A percentile compares a stretch with the other conserved stretches of the same genome.
phyloP scores from a whole-genome alignment of 2,113 vertebrate genomes.

The Riparia riparia region DNA sequence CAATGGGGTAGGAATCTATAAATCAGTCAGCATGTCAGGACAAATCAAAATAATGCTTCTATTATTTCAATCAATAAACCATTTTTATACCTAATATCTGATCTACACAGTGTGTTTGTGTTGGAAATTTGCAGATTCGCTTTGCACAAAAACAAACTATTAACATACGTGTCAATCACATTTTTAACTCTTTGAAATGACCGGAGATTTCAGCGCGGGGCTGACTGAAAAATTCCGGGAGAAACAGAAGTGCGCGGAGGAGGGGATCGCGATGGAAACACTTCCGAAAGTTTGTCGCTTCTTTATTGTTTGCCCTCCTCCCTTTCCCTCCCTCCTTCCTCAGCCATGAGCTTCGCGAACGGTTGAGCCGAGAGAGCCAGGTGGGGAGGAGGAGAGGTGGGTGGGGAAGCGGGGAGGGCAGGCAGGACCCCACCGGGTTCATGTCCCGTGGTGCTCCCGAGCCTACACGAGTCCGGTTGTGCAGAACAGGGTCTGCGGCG shows the following conservation, averaged over 20 bases:
- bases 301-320: not conserved
- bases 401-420: too few species aligned
- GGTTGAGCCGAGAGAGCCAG: not conserved
- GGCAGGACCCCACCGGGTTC: not conserved
- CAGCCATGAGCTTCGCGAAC: not conserved
- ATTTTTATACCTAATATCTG: constrained; percentile 82
- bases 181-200: constrained; percentile 40
- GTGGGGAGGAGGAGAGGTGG: not conserved
- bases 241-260: not conserved
- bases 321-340: too few species aligned
- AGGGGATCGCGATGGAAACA: not conserved
- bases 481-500: not conserved
- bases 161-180: constrained; percentile 71
- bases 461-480: not conserved
- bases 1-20: constrained; percentile 80
- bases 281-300: not conserved
- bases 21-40: constrained; percentile 84
- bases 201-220: not conserved
- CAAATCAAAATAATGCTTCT: constrained; percentile 88
- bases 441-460: accelerated
- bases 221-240: not conserved
- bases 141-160: constrained; percentile 75
- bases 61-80: constrained; percentile 85
- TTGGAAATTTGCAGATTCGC: constrained; percentile 65
- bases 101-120: constrained; percentile 75